These are phyloP conservation scores for Sitobion miscanthi DNA, from an alignment of 1,140 invertebrate genomes.

Conservation along the genomic window DNA sequence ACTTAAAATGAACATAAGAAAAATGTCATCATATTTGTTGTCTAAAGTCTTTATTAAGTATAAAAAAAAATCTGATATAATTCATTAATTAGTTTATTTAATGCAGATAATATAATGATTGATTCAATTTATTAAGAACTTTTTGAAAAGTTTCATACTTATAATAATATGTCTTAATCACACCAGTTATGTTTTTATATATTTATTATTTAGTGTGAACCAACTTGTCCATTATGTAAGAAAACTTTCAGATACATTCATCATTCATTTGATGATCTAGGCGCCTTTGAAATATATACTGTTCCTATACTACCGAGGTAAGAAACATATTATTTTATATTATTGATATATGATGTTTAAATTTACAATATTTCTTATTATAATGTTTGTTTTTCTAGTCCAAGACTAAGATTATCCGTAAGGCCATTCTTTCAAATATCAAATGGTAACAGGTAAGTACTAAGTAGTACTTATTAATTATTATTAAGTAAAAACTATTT, in stretches of 20 bases:
- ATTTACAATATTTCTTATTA: too few species aligned
- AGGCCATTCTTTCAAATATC: too few species aligned
- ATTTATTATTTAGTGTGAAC: neutral
- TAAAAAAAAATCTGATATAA: neutral
- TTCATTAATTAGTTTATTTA: too few species aligned
- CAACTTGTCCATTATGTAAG: slow-evolving; percentile 46
- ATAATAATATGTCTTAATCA: neutral
- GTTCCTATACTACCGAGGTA: neutral
- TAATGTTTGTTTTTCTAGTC: too few species aligned
- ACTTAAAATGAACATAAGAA: neutral
- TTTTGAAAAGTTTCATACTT: neutral
- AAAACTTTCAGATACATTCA: neutral
- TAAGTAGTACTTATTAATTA: neutral
- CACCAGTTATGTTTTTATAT: neutral
- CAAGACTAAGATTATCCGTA: too few species aligned
- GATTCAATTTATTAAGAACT: too few species aligned
- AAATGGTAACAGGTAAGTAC: neutral
- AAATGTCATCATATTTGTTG: neutral
- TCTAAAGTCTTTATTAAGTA: neutral
- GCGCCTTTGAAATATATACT: neutral
- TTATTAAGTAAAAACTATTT: neutral
- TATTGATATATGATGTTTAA: neutral
- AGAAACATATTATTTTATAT: slow-evolving; percentile 2
- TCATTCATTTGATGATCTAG: slow-evolving; percentile 17
- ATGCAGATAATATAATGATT: too few species aligned